Percentiles rank a stretch among this genome's conserved stretches.
Evolutionary conservation across 2,888 invertebrate species (phyloP).

Genomic region (Scrobipalpa atriplicella): DNA sequence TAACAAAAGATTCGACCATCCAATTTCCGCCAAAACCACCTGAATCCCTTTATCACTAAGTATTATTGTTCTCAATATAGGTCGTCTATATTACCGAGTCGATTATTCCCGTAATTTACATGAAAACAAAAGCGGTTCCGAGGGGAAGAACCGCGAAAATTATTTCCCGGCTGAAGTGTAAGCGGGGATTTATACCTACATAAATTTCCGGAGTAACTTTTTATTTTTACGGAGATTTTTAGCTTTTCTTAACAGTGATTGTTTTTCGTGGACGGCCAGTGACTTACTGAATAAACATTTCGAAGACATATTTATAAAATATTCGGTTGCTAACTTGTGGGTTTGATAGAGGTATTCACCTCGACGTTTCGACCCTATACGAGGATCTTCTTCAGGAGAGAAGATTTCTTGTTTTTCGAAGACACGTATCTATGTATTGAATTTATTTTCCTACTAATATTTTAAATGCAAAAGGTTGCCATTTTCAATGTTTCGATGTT

Average conservation of each 20-base stretch:
- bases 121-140: conserved; percentile 49
- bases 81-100: conserved; percentile 26
- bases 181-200: conserved; percentile 31
- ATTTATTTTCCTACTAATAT: no score
- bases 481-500: no score
- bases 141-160: conserved; percentile 43
- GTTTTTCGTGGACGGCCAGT: background rate
- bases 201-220: conserved; percentile 28
- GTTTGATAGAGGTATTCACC: no score
- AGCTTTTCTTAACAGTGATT: background rate
- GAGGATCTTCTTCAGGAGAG: no score
- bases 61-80: conserved; percentile 25
- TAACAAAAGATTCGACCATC: background rate
- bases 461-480: no score
- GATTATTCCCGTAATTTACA: conserved; percentile 49
- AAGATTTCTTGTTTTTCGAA: no score
- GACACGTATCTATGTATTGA: no score
- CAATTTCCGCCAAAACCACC: background rate
- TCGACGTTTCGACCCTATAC: no score
- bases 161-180: conserved; percentile 38
- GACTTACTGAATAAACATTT: no score
- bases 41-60: background rate
- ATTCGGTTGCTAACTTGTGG: no score
- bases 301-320: no score
- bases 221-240: conserved; percentile 20